Conservation (phyloP, 35 echinoderm and acorn worm species). For the Eucidaris tribuloides region DNA sequence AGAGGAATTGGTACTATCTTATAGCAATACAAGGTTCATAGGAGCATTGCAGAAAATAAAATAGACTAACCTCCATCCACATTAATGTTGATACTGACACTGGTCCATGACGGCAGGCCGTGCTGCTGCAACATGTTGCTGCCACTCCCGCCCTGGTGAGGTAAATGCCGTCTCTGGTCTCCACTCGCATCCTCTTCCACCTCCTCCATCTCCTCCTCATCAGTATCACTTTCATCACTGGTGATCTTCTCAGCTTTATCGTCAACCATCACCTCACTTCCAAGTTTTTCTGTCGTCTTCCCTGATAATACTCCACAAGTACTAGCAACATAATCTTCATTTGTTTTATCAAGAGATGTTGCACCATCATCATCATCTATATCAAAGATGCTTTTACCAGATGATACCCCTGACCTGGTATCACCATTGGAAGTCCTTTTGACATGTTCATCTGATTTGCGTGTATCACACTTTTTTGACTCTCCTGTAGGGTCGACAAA, state of each 20-base stretch:
- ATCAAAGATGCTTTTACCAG: too few relatives aligned
- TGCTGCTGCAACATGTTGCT: conserved; percentile 43
- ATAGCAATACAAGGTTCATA: background rate
- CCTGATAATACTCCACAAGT: background rate
- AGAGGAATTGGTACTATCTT: too few relatives aligned
- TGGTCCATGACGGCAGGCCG: conserved; percentile 63
- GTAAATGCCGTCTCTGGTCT: too few relatives aligned
- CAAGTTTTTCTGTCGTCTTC: background rate
- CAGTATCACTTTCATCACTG: background rate
- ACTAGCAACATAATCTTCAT: too few relatives aligned
- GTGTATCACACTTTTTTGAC: too few relatives aligned
- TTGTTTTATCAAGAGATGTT: too few relatives aligned
- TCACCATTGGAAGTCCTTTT: too few relatives aligned
- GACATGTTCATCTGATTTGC: too few relatives aligned
- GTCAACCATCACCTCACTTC: background rate
- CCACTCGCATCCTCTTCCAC: background rate
- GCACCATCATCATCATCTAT: too few relatives aligned
- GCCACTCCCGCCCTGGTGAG: background rate
- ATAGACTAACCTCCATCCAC: conserved; percentile 51
- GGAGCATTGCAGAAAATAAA: background rate
- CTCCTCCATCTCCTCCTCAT: background rate
- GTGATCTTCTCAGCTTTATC: background rate
- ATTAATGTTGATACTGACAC: conserved; percentile 50
- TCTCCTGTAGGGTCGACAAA: too few relatives aligned
- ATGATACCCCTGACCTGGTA: too few relatives aligned